phyloP scores from a whole-genome alignment of 2,113 vertebrate species.

The Oxygymnocypris stewartii region DNA sequence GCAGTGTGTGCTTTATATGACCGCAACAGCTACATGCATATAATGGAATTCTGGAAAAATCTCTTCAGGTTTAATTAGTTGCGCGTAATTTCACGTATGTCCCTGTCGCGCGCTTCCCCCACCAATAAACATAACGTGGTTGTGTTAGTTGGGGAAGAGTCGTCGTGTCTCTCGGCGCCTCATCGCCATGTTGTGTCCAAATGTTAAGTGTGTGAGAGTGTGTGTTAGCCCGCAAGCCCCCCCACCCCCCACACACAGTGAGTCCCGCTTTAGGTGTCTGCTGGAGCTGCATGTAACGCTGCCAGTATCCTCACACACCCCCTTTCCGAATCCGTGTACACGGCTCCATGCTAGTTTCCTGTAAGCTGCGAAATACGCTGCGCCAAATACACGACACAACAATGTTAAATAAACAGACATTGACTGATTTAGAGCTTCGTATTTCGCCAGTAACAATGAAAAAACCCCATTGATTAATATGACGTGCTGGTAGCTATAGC shows the following conservation, averaged over 20 bases:
- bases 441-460: not conserved
- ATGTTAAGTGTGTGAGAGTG: slow-evolving; percentile 62
- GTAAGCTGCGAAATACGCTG: slow-evolving; percentile 26
- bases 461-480: not conserved
- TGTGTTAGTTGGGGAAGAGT: slow-evolving; percentile 69
- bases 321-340: slow-evolving; percentile 47
- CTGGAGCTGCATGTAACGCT: slow-evolving; percentile 68
- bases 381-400: not conserved
- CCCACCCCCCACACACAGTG: too few species aligned
- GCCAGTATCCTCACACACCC: slow-evolving; percentile 65
- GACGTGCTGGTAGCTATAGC: not conserved
- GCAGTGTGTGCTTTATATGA: slow-evolving; percentile 63
- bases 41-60: slow-evolving; percentile 66
- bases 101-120: slow-evolving; percentile 55
- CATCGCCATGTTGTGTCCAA: slow-evolving; percentile 82
- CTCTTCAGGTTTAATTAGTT: slow-evolving; percentile 59
- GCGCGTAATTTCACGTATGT: slow-evolving; percentile 47
- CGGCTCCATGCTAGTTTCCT: slow-evolving; percentile 45
- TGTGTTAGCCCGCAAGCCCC: too few species aligned
- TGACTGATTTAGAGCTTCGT: not conserved
- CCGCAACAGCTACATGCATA: slow-evolving; percentile 69
- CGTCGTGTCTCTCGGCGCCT: slow-evolving; percentile 76
- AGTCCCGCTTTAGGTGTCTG: slow-evolving; percentile 60
- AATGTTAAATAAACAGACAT: not conserved
- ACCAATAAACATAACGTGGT: slow-evolving; percentile 53